Percentiles rank a stretch among this genome's conserved stretches.
Conservation (phyloP, 2,797 vertebrate genomes). For the Avahi laniger region DNA sequence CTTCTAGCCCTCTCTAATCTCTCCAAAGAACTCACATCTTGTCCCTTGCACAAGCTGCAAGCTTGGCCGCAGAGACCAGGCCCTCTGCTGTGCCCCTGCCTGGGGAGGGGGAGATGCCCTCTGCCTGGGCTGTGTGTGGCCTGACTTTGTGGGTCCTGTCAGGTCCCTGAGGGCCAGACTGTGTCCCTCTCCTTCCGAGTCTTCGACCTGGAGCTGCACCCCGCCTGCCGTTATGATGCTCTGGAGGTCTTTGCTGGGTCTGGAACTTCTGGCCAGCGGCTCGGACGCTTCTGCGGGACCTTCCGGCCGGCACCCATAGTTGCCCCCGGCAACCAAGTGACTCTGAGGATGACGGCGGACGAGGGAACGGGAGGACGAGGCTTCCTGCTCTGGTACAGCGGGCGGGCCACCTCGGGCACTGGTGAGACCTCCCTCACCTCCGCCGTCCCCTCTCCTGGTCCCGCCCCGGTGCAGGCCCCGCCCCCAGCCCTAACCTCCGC, state of each 20-base stretch:
- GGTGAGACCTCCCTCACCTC: constrained; percentile 83
- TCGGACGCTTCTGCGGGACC: constrained; percentile 94
- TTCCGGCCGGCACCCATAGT: constrained; percentile 91
- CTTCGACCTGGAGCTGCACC: constrained; percentile 92
- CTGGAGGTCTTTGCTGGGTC: constrained; percentile 92
- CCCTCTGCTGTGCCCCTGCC: background rate
- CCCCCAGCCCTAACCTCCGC: constrained; percentile 52
- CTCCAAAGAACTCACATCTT: background rate
- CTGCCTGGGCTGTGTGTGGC: background rate
- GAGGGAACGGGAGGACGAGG: constrained; percentile 87
- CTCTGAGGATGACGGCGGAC: constrained; percentile 92
- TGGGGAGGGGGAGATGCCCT: background rate
- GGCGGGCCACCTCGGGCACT: constrained; percentile 84
- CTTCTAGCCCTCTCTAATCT: background rate
- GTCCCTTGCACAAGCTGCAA: background rate
- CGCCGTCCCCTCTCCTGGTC: background rate
- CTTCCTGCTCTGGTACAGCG: constrained; percentile 91
- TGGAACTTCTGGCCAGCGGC: constrained; percentile 85
- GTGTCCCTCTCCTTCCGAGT: constrained; percentile 91
- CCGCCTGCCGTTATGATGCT: constrained; percentile 91
- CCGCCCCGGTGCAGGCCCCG: constrained; percentile 45
- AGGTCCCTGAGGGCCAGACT: constrained; percentile 92
- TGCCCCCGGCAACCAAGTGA: constrained; percentile 91
- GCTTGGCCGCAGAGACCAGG: background rate
- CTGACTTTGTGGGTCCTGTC: constrained; percentile 38